These are phyloP conservation scores for Spheniscus mendiculus DNA, from an alignment of 2,113 vertebrate species.

Conservation along the genomic window DNA sequence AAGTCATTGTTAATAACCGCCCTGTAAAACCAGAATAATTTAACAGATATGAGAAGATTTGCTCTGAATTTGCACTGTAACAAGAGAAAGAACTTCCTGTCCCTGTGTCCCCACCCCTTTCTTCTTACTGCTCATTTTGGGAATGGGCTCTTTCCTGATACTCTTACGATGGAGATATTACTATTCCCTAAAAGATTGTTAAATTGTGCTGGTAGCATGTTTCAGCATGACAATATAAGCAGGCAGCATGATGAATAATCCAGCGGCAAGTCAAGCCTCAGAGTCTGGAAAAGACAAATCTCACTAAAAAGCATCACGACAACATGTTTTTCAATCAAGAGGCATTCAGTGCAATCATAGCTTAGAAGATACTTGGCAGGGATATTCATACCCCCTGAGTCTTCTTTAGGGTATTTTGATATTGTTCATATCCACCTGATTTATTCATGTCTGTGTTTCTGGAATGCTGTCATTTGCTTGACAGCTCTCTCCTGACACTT, in stretches of 20 bases:
- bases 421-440: background rate
- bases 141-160: background rate
- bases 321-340: background rate
- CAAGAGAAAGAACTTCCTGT: background rate
- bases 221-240: background rate
- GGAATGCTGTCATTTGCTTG: background rate
- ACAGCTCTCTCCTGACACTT: background rate
- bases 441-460: background rate
- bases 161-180: accelerated
- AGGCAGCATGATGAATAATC: background rate
- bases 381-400: background rate
- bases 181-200: background rate
- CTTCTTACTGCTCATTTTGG: background rate
- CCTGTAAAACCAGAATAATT: background rate
- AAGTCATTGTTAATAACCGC: background rate
- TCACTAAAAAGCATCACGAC: background rate
- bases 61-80: background rate
- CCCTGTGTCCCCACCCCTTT: background rate
- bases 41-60: background rate
- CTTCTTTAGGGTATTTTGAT: background rate
- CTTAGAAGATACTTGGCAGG: background rate
- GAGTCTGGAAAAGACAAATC: background rate
- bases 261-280: background rate
- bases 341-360: background rate
- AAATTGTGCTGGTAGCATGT: background rate